These are phyloP conservation scores for Synaphobranchus kaupii DNA, from an alignment of 2,797 vertebrate species.

Conservation along the genomic window DNA sequence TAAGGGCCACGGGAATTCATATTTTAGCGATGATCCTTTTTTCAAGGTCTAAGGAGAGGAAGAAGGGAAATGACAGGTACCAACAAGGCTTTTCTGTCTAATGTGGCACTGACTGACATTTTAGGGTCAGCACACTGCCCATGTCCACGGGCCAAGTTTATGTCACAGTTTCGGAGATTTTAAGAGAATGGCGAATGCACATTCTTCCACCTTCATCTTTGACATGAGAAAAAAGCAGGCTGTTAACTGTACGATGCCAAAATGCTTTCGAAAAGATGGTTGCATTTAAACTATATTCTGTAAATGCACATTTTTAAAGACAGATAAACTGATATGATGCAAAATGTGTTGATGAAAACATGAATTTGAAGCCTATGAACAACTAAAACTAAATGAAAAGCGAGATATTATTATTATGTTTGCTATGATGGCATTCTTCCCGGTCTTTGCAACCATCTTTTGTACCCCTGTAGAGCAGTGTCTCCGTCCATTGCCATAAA, in stretches of 20 bases:
- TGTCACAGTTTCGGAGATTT: neutral
- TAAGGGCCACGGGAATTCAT: neutral
- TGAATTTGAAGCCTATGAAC: neutral
- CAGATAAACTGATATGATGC: neutral
- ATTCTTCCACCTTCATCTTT: neutral
- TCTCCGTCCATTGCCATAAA: neutral
- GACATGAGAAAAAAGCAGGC: neutral
- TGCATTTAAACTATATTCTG: neutral
- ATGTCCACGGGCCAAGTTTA: neutral
- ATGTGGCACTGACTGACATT: neutral
- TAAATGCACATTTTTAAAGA: neutral
- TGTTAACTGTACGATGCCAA: neutral
- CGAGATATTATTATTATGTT: neutral
- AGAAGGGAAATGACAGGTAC: neutral
- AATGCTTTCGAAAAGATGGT: neutral
- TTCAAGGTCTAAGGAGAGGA: neutral
- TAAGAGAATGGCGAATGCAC: neutral
- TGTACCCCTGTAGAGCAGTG: neutral
- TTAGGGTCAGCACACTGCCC: neutral
- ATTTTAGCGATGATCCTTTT: neutral
- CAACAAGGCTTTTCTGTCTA: neutral
- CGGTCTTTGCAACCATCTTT: neutral
- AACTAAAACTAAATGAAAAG: neutral
- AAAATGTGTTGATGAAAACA: neutral
- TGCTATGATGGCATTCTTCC: neutral